Evolutionary conservation across 1,140 invertebrate species (phyloP).

Genomic region (Cryptotermes secundus): DNA sequence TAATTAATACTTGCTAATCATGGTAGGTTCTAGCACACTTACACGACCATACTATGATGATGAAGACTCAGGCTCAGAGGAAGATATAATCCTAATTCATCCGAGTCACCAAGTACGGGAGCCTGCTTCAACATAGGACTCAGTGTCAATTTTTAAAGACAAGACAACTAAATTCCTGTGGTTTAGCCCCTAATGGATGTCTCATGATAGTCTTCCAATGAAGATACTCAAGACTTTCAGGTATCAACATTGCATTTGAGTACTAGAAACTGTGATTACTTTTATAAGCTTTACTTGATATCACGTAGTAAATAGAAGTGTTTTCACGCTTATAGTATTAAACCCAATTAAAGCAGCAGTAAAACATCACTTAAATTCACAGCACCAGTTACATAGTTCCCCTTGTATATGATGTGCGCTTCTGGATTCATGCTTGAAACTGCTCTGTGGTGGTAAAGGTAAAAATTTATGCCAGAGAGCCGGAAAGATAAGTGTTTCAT

Average conservation of each 20-base stretch:
- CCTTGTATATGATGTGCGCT: no score
- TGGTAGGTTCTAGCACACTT: constrained; percentile 23
- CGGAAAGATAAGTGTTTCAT: no score
- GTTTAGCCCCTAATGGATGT: neutral
- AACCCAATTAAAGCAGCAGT: no score
- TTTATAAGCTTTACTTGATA: neutral
- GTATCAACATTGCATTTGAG: neutral
- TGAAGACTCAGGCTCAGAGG: constrained; percentile 31
- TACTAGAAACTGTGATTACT: neutral
- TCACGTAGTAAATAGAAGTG: neutral
- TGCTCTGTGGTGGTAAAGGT: no score
- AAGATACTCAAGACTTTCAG: neutral
- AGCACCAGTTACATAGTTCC: no score
- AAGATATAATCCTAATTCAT: constrained; percentile 35
- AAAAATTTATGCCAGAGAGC: no score
- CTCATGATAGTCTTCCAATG: neutral
- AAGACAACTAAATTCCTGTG: neutral
- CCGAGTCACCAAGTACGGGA: constrained; percentile 13
- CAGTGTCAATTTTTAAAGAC: neutral
- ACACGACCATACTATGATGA: constrained; percentile 37
- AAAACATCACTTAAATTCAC: no score
- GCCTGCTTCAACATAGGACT: neutral
- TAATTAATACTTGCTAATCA: neutral
- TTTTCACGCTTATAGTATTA: neutral
- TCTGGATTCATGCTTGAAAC: no score